Evolutionary conservation across 1,140 invertebrate genomes (phyloP), one percentile per base, ranked within the genome.

Genomic region (Tachypleus tridentatus): DNA sequence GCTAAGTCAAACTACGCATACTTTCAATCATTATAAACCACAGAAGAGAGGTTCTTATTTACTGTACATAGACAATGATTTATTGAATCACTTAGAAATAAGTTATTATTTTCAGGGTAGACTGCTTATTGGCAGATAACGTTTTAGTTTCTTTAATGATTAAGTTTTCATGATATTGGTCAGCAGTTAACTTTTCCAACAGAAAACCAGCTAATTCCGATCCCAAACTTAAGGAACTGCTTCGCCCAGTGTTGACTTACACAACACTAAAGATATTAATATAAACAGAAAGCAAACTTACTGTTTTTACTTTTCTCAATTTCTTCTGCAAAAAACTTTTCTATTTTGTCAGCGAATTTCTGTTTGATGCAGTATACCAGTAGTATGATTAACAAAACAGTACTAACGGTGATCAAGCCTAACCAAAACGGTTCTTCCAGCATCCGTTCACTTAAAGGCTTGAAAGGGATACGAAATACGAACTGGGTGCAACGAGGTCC

Each of bases 401-500:
- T 80, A 64, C 84, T 85, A 8, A 90, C 87, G 0, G 87, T 87
- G 73, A 89, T 87, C 10, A 90, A 78, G 3, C 87, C 87, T 10
- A 90, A 76, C 87, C 87, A 90, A 75, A 90, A 89, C 0, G 87
- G 87, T 74, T 90, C 87, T 70, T 88, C 84, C 4, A 89, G 77
- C 87, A 90, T 89, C 47, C 87, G 75, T 64, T 87, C 80, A 56
- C 84, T 84, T 49, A 87, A 72, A 3, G 85, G 85, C 68, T 84
- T 85, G 74, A 82, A 86, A 3, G 84, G 85, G 67, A 87, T 86
- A 69, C 81, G 76, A 63, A 81, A 70, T 78, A 85, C 83, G 49
- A 83, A 75, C 60, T 80, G 71, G 75, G 88, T 79, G 78, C 85
- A 83, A 72, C 80, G 71, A 10, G 77, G 69, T 48, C 81, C 81